Conservation (phyloP, 2,113 vertebrate genomes). For the Leucopsar rothschildi region DNA sequence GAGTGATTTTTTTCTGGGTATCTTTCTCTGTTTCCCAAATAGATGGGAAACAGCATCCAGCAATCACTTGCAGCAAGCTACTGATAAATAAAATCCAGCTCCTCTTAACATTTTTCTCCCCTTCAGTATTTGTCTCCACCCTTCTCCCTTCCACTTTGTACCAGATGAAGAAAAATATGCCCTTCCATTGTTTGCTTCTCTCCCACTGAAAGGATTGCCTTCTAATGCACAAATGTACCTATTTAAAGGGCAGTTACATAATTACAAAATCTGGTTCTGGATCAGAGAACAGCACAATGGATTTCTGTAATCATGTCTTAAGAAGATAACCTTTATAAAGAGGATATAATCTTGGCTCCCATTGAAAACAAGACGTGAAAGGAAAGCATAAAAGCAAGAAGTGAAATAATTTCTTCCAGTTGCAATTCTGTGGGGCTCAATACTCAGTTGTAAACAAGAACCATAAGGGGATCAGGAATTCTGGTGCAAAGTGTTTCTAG, state of each 20-base stretch:
- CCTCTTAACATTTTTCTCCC: neutral
- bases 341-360: neutral
- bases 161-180: neutral
- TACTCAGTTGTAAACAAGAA: neutral
- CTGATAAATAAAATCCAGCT: neutral
- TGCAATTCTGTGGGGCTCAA: neutral
- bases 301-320: neutral
- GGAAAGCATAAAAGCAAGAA: neutral
- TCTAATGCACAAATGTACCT: neutral
- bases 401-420: neutral
- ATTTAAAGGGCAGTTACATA: neutral
- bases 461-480: neutral
- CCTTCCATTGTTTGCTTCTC: neutral
- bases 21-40: neutral
- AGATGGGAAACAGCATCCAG: neutral
- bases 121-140: neutral
- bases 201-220: neutral
- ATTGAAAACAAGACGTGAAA: neutral
- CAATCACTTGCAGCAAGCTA: neutral
- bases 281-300: neutral
- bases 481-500: neutral
- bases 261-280: neutral
- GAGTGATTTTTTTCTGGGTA: neutral
- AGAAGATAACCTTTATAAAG: conserved; percentile 1
- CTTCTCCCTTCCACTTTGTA: neutral